Conservation (phyloP, 2,113 vertebrate genomes). For the Phasianus colchicus region DNA sequence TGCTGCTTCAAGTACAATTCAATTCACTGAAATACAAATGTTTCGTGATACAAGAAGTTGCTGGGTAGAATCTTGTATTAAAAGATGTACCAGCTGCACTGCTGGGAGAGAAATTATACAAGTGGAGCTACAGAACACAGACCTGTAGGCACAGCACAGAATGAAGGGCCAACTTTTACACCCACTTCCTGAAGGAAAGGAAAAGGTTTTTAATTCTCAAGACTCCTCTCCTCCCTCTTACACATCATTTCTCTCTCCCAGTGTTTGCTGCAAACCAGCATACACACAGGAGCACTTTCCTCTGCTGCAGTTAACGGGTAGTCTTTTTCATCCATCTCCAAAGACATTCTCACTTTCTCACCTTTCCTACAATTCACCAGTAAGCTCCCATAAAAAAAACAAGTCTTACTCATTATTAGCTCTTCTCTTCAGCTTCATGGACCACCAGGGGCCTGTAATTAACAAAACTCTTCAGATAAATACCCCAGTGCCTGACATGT, state of each 20-base stretch:
- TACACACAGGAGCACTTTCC: rapidly evolving
- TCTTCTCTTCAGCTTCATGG: background rate
- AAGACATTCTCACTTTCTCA: background rate
- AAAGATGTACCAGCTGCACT: rapidly evolving
- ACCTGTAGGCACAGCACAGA: background rate
- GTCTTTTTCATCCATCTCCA: background rate
- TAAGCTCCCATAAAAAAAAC: background rate
- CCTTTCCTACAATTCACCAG: background rate
- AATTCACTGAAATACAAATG: background rate
- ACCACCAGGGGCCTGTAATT: background rate
- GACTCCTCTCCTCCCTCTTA: rapidly evolving
- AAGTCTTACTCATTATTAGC: too few species aligned
- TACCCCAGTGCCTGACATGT: background rate
- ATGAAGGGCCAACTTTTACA: background rate
- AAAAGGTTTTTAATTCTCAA: background rate
- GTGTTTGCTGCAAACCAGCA: background rate
- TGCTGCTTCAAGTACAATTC: background rate
- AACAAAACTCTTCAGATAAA: background rate
- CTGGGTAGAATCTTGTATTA: rapidly evolving
- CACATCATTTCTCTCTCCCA: background rate
- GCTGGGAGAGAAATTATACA: background rate
- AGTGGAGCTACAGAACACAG: too few species aligned
- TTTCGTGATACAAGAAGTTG: background rate
- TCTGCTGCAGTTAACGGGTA: background rate
- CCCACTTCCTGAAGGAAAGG: background rate